These are phyloP conservation scores for Tragelaphus strepsiceros DNA, from an alignment of 2,113 vertebrate species.

Conservation along the genomic window DNA sequence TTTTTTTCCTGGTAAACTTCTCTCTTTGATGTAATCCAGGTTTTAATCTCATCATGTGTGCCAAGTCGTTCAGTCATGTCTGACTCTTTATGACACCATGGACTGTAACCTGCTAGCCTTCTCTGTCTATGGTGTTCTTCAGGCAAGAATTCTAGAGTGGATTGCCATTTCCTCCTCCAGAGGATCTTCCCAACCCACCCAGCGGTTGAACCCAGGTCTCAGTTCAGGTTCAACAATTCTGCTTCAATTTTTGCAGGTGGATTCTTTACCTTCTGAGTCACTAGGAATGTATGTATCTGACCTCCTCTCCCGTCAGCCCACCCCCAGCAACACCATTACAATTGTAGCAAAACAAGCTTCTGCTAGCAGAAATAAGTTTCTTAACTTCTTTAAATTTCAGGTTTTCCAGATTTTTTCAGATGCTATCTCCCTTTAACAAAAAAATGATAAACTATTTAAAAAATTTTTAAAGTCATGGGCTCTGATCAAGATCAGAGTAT, in stretches of 20 bases:
- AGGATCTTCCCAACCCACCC: background rate
- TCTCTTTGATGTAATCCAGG: background rate
- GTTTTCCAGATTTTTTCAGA: background rate
- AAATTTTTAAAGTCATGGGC: background rate
- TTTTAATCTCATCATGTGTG: background rate
- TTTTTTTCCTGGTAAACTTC: background rate
- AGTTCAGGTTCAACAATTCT: background rate
- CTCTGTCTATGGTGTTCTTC: background rate
- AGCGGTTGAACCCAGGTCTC: fast-evolving
- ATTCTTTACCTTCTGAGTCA: background rate
- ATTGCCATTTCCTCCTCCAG: background rate
- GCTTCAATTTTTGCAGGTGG: background rate
- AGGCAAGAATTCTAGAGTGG: background rate
- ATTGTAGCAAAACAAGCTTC: background rate
- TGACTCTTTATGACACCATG: background rate
- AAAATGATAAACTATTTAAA: background rate
- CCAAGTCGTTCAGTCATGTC: background rate
- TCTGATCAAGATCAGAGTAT: background rate
- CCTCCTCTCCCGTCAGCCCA: fast-evolving
- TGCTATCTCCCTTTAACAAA: background rate
- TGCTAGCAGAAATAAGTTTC: background rate
- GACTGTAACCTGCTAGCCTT: background rate
- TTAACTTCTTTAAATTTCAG: background rate
- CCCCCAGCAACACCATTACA: background rate
- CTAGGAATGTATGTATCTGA: background rate